Evolutionary conservation across 1,140 invertebrate species (phyloP).

Genomic region (Piezodorus guildinii): DNA sequence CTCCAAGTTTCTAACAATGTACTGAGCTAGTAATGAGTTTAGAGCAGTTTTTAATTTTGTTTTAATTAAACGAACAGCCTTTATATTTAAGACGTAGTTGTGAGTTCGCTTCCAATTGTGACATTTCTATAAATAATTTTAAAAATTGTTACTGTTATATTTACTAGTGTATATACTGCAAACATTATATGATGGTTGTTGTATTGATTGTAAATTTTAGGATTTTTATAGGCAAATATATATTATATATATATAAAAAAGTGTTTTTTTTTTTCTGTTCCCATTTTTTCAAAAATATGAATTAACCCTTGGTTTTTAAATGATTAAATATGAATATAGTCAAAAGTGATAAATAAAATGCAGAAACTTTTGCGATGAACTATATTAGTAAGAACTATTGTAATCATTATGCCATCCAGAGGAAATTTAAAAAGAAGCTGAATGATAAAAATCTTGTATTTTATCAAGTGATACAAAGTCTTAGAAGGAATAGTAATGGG

Average conservation of each 20-base stretch:
- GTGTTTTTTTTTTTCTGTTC: background rate
- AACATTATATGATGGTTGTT: constrained; percentile 14
- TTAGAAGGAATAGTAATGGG: no score
- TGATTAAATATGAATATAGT: no score
- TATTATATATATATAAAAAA: constrained; percentile 1
- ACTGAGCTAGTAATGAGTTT: constrained; percentile 12
- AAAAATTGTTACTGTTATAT: constrained; percentile 14
- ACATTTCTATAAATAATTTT: constrained; percentile 13
- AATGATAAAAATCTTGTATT: no score
- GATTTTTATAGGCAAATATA: constrained; percentile 15
- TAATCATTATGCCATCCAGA: no score
- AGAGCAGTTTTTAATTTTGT: constrained; percentile 4
- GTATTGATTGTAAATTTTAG: constrained; percentile 13
- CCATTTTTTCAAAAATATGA: background rate
- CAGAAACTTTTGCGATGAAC: no score
- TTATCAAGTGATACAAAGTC: no score
- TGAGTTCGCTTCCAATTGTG: constrained; percentile 13
- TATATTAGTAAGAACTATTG: no score
- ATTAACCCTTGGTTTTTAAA: background rate
- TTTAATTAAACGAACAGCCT: constrained; percentile 3
- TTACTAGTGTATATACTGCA: constrained; percentile 10
- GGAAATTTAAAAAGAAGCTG: no score
- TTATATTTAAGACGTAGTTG: constrained; percentile 4
- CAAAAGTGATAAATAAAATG: no score
- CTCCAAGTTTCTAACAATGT: constrained; percentile 15